Evolutionary conservation across 2,888 invertebrate species (phyloP).

Genomic region (Agonopterix heracliana): DNA sequence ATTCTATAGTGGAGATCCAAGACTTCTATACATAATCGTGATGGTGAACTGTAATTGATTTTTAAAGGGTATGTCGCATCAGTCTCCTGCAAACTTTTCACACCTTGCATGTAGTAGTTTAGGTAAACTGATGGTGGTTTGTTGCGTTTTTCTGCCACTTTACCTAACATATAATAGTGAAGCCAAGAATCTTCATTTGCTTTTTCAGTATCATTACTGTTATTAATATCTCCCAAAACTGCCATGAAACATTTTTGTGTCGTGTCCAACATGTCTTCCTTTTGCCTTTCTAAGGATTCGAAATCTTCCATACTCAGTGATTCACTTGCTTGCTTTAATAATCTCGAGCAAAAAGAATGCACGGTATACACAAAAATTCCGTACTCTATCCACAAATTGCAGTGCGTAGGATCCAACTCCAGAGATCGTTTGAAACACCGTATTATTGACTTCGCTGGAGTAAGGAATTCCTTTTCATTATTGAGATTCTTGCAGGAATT

Average conservation of each 20-base stretch:
- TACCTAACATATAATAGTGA: slow-evolving; percentile 96
- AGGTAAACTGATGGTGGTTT: slow-evolving; percentile 84
- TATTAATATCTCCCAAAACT: slow-evolving; percentile 78
- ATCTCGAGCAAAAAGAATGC: slow-evolving; percentile 91
- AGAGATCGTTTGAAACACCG: slow-evolving; percentile 89
- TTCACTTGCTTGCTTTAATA: slow-evolving; percentile 87
- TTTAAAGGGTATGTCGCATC: slow-evolving; percentile 90
- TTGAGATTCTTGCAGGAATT: slow-evolving; percentile 81
- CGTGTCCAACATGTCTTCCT: slow-evolving; percentile 86
- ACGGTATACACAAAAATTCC: slow-evolving; percentile 93
- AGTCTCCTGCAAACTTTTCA: slow-evolving; percentile 84
- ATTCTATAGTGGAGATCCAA: slow-evolving; percentile 90
- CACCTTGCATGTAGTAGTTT: slow-evolving; percentile 87
- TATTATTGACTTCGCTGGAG: slow-evolving; percentile 83
- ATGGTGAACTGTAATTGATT: slow-evolving; percentile 90
- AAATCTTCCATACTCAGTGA: slow-evolving; percentile 85
- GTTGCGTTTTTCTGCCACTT: slow-evolving; percentile 92
- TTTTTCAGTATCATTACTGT: slow-evolving; percentile 68
- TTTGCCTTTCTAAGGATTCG: slow-evolving; percentile 83
- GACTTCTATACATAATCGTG: slow-evolving; percentile 90
- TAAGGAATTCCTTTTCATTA: slow-evolving; percentile 79
- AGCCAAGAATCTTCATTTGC: slow-evolving; percentile 92
- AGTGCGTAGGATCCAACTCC: slow-evolving; percentile 82
- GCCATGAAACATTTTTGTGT: slow-evolving; percentile 87
- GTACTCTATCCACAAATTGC: slow-evolving; percentile 92